A percentile compares a stretch with the other conserved stretches of the same genome.
These are phyloP conservation scores for Neoarius graeffei DNA, from an alignment of 2,113 vertebrate genomes.

Conservation along the genomic window DNA sequence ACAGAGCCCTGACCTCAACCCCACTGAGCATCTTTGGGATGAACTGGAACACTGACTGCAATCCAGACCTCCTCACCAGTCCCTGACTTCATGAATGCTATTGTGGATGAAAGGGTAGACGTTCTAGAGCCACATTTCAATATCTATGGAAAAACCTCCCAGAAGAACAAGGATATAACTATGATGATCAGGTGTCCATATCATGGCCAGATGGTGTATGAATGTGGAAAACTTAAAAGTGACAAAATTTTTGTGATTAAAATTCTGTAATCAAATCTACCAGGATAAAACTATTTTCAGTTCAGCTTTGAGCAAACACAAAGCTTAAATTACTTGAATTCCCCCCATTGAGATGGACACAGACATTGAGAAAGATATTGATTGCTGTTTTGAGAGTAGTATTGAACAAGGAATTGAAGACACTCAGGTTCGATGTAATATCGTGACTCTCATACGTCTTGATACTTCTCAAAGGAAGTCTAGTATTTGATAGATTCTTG, in stretches of 20 bases:
- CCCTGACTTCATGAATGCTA: no score
- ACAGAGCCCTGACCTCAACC: no score
- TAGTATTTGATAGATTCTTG: not conserved
- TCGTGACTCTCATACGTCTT: not conserved
- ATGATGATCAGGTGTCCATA: not conserved
- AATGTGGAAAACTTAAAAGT: not conserved
- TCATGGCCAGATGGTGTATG: not conserved
- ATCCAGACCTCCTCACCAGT: no score
- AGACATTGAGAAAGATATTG: not conserved
- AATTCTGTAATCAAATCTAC: not conserved
- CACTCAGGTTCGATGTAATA: not conserved
- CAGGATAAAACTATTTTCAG: not conserved
- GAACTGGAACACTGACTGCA: no score
- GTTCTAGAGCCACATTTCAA: not conserved
- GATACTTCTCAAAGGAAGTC: not conserved
- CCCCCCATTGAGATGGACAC: not conserved
- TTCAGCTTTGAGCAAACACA: not conserved
- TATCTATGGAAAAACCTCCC: not conserved
- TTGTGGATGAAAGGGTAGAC: not conserved
- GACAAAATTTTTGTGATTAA: not conserved
- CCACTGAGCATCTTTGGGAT: no score
- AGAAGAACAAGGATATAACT: no score
- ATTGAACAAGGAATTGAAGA: not conserved
- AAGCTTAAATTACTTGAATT: not conserved
- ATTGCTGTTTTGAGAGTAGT: not conserved